Conservation (phyloP, 2,888 invertebrate species). For the Taenaris catops region DNA sequence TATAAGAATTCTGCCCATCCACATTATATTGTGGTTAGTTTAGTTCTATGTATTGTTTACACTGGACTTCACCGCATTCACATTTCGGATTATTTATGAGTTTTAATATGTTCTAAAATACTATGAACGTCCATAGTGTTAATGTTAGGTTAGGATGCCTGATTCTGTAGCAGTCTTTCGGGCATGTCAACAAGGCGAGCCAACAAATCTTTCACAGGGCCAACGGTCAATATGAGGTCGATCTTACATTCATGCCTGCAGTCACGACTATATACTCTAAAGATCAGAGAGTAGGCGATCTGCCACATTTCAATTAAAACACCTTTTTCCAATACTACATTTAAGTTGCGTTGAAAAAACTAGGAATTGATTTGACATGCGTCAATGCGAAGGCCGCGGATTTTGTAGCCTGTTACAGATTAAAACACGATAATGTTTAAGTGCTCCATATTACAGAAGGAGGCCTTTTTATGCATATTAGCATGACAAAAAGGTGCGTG, state of each 20-base stretch:
- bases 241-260: slow-evolving; percentile 64
- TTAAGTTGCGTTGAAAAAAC: slow-evolving; percentile 14
- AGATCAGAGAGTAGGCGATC: slow-evolving; percentile 66
- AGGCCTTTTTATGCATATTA: slow-evolving; percentile 2
- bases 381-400: slow-evolving; percentile 18
- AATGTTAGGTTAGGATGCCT: slow-evolving; percentile 2
- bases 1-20: slow-evolving; percentile 59
- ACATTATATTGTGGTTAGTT: slow-evolving; percentile 48
- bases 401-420: slow-evolving; percentile 16
- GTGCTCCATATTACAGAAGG: slow-evolving; percentile 8
- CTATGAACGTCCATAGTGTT: too few relatives aligned
- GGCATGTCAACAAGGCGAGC: slow-evolving; percentile 37
- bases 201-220: slow-evolving; percentile 51
- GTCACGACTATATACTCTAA: slow-evolving; percentile 49
- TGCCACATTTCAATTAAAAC: slow-evolving; percentile 60
- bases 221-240: slow-evolving; percentile 59
- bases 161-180: slow-evolving; percentile 6
- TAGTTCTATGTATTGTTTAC: too few relatives aligned
- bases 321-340: slow-evolving; percentile 8
- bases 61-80: too few relatives aligned
- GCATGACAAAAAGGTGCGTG: slow-evolving; percentile 7
- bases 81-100: too few relatives aligned
- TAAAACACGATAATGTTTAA: slow-evolving; percentile 12
- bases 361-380: slow-evolving; percentile 21
- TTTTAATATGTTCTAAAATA: too few relatives aligned